Evolutionary conservation across 2,797 vertebrate genomes (phyloP).

Genomic region (Scolopax rusticola): DNA sequence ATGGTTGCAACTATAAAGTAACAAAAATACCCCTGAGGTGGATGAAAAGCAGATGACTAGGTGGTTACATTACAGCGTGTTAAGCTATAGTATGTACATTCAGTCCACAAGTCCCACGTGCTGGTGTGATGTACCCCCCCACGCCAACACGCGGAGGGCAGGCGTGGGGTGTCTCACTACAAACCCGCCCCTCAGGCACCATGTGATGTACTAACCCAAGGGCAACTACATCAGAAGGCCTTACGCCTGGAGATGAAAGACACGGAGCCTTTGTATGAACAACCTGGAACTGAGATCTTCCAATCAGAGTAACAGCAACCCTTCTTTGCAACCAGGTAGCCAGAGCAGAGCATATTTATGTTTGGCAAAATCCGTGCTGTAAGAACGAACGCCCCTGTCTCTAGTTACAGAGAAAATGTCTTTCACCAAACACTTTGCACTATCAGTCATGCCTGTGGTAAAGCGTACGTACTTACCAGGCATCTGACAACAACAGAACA

Average conservation of each 20-base stretch:
- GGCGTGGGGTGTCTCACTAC: background rate
- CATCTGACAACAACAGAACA: background rate
- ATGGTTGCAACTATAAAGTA: background rate
- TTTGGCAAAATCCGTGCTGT: background rate
- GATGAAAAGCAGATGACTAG: background rate
- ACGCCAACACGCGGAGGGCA: rapidly evolving
- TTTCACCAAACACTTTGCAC: background rate
- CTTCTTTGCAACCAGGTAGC: background rate
- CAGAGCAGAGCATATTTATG: rapidly evolving
- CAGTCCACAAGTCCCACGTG: background rate
- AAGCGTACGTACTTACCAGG: rapidly evolving
- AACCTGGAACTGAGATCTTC: background rate
- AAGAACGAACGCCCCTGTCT: background rate
- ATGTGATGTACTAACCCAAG: no score
- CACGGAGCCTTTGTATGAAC: rapidly evolving
- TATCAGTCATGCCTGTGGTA: background rate
- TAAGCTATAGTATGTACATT: rapidly evolving
- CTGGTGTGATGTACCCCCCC: rapidly evolving
- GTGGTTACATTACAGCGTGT: background rate
- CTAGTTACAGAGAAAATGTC: background rate
- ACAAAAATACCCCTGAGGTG: background rate
- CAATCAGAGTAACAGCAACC: background rate
- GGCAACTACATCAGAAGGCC: background rate
- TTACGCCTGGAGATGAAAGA: background rate
- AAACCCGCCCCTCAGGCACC: background rate